Evolutionary conservation across 2,888 invertebrate species (phyloP).

Genomic region (Arrhopalites spinosus): DNA sequence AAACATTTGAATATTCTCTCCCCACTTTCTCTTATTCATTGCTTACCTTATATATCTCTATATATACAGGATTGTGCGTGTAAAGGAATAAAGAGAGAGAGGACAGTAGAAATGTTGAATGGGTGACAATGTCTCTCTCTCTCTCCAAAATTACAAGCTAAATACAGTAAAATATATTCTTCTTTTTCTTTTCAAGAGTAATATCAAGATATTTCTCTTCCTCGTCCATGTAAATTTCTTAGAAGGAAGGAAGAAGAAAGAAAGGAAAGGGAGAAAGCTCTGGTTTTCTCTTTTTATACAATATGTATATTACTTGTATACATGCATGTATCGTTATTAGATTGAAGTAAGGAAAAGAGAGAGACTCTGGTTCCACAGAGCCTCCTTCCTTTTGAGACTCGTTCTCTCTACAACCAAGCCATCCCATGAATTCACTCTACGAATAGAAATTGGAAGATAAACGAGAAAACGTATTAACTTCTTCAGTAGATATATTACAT

Average conservation of each 20-base stretch:
- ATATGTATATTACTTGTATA: not conserved
- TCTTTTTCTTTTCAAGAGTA: not conserved
- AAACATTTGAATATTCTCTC: not conserved
- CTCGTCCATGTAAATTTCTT: constrained; percentile 9
- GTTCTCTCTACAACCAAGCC: not conserved
- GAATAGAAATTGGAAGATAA: constrained; percentile 18
- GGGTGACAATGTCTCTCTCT: not conserved
- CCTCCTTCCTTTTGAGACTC: not conserved
- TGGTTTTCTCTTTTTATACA: not conserved
- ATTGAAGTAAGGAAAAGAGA: constrained; percentile 2
- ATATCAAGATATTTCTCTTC: constrained; percentile 8
- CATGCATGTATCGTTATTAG: not conserved
- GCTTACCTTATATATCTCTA: too few species aligned
- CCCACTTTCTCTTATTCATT: too few species aligned
- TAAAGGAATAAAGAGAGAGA: too few species aligned
- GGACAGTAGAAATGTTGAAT: too few species aligned
- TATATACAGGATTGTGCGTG: too few species aligned
- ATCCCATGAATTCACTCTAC: constrained; percentile 2
- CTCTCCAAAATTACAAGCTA: not conserved
- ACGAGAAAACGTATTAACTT: constrained; percentile 36
- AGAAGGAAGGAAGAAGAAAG: constrained; percentile 11
- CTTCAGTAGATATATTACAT: constrained; percentile 37
- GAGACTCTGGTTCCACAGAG: not conserved
- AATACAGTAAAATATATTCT: not conserved
- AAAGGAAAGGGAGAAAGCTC: not conserved